A percentile compares a stretch with the other conserved stretches of the same genome.
These are phyloP conservation scores for Drosophila parvula DNA, from an alignment of 1,140 invertebrate species.

Conservation along the genomic window DNA sequence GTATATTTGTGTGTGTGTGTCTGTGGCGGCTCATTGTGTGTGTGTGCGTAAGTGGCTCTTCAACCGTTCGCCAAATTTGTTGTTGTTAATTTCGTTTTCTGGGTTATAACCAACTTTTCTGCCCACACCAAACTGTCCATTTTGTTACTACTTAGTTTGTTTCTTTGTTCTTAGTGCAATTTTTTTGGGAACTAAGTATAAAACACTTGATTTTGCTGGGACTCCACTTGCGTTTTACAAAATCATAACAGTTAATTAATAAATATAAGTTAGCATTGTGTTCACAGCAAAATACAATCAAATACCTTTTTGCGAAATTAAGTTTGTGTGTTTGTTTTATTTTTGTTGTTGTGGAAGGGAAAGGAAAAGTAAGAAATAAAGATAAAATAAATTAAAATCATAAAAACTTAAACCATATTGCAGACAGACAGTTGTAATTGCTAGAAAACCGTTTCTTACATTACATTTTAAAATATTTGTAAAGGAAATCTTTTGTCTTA, in stretches of 20 bases:
- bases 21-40: constrained; percentile 2
- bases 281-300: constrained; percentile 59
- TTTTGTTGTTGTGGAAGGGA: constrained; percentile 16
- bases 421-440: constrained; percentile 10
- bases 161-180: constrained; percentile 76
- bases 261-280: constrained; percentile 45
- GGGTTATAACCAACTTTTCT: too few species aligned
- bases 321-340: constrained; percentile 40
- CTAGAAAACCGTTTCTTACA: neutral
- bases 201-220: constrained; percentile 52
- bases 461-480: neutral
- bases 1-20: constrained; percentile 26
- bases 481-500: neutral
- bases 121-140: constrained; percentile 38
- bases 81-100: constrained; percentile 25
- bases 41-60: constrained; percentile 37
- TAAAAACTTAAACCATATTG: constrained; percentile 63
- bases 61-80: constrained; percentile 27
- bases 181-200: constrained; percentile 35
- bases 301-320: constrained; percentile 78
- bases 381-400: constrained; percentile 67
- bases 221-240: constrained; percentile 40
- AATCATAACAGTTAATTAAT: constrained; percentile 55
- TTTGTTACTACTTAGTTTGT: constrained; percentile 25
- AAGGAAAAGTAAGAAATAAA: constrained; percentile 70